Evolutionary conservation across 2,113 vertebrate genomes (phyloP).

Genomic region (Argyrosomus japonicus): DNA sequence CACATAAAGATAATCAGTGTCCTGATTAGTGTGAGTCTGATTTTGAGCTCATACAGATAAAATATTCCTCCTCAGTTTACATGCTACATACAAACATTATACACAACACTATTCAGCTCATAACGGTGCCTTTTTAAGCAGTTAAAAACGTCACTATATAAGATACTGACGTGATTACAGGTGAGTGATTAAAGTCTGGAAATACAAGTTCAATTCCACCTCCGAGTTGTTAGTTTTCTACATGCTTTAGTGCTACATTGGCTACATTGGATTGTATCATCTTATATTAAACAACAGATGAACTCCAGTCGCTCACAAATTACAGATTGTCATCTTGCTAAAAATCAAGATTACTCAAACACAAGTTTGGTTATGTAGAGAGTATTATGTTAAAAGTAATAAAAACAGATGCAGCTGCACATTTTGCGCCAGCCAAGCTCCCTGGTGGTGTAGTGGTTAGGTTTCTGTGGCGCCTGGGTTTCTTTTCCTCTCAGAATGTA

Average conservation of each 20-base stretch:
- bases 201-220: background rate
- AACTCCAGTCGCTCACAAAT: background rate
- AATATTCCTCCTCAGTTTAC: background rate
- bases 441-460: constrained; percentile 14
- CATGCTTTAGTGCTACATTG: background rate
- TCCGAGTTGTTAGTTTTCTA: background rate
- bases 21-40: background rate
- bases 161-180: background rate
- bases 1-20: background rate
- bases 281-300: background rate
- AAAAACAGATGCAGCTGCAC: background rate
- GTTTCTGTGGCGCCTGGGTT: background rate
- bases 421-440: constrained; percentile 4
- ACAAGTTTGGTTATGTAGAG: background rate
- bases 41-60: background rate
- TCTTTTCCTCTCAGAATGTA: background rate
- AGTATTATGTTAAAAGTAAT: background rate
- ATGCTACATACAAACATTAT: background rate
- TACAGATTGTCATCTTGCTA: constrained; percentile 52
- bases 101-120: background rate
- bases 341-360: constrained; percentile 12
- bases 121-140: background rate
- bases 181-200: background rate
- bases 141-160: background rate
- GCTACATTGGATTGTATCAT: background rate